A percentile compares a stretch with the other conserved stretches of the same genome.
phyloP scores from a whole-genome alignment of 1,140 invertebrate genomes.

The Dendrolimus kikuchii region DNA sequence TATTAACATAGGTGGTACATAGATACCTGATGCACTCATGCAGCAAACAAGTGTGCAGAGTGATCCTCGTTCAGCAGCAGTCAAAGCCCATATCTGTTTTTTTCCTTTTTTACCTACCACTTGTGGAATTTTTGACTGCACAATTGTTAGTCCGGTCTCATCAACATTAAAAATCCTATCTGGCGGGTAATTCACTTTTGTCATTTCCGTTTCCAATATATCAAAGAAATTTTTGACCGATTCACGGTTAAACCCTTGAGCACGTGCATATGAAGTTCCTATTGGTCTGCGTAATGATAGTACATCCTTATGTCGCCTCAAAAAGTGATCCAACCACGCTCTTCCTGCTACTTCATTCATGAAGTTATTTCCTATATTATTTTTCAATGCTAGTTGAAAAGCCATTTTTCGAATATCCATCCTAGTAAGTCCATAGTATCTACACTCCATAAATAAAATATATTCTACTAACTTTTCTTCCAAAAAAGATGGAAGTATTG shows the following conservation, averaged over 20 bases:
- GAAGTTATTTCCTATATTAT: too few relatives aligned
- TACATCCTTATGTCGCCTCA: constrained; percentile 19
- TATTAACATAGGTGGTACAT: constrained; percentile 16
- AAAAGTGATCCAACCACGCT: constrained; percentile 22
- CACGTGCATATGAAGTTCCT: constrained; percentile 29
- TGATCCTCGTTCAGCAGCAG: constrained; percentile 20
- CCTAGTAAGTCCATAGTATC: too few relatives aligned
- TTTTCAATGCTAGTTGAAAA: too few relatives aligned
- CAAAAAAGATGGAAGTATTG: too few relatives aligned
- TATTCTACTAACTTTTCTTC: too few relatives aligned
- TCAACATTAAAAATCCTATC: constrained; percentile 43
- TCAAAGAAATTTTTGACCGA: constrained; percentile 24
- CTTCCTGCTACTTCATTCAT: too few relatives aligned
- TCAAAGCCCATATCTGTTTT: constrained; percentile 16
- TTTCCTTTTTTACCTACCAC: constrained; percentile 30
- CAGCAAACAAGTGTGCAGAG: constrained; percentile 15
- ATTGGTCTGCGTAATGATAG: constrained; percentile 27
- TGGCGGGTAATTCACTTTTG: constrained; percentile 21
- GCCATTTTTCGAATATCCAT: too few relatives aligned
- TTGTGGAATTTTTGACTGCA: constrained; percentile 28
- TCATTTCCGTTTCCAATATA: constrained; percentile 23
- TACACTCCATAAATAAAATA: too few relatives aligned
- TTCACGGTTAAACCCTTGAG: constrained; percentile 31
- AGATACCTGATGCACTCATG: constrained; percentile 18
- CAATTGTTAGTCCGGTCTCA: constrained; percentile 32